Evolutionary conservation across 1,140 invertebrate species (phyloP).

Genomic region (Macrocentrus cingulum): DNA sequence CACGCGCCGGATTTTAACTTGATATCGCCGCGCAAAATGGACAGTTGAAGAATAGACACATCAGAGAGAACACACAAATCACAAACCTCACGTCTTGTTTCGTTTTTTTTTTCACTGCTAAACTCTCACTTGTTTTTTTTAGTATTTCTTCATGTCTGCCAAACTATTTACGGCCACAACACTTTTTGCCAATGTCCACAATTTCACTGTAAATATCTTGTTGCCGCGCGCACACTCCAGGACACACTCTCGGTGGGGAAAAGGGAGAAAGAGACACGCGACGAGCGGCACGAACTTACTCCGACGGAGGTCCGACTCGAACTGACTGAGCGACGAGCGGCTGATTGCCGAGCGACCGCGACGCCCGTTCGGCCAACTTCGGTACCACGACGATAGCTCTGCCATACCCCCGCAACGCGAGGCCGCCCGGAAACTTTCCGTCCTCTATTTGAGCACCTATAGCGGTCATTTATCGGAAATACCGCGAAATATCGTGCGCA

Average conservation of each 20-base stretch:
- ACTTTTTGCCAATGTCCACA: too few relatives aligned
- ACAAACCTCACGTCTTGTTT: too few relatives aligned
- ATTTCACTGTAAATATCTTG: background rate
- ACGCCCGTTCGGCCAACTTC: slow-evolving; percentile 32
- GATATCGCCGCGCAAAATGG: too few relatives aligned
- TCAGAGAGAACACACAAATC: too few relatives aligned
- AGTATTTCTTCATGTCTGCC: too few relatives aligned
- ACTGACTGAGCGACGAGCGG: slow-evolving; percentile 42
- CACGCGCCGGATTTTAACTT: too few relatives aligned
- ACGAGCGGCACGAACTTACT: slow-evolving; percentile 33
- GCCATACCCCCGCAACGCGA: background rate
- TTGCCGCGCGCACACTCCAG: slow-evolving; percentile 21
- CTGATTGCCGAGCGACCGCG: slow-evolving; percentile 32
- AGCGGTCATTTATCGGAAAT: slow-evolving; percentile 17
- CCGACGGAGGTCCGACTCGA: slow-evolving; percentile 47
- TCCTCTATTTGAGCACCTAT: background rate
- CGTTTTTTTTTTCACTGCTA: too few relatives aligned
- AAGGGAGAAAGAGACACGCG: background rate
- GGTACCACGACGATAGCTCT: slow-evolving; percentile 26
- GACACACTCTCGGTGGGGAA: slow-evolving; percentile 10
- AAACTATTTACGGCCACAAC: too few relatives aligned
- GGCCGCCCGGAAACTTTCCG: slow-evolving; percentile 19
- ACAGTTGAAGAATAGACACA: too few relatives aligned
- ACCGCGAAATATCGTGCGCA: slow-evolving; percentile 4
- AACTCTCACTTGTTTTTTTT: too few relatives aligned